Conservation (phyloP, 2,797 vertebrate species). For the Odontamblyopus rebecca region DNA sequence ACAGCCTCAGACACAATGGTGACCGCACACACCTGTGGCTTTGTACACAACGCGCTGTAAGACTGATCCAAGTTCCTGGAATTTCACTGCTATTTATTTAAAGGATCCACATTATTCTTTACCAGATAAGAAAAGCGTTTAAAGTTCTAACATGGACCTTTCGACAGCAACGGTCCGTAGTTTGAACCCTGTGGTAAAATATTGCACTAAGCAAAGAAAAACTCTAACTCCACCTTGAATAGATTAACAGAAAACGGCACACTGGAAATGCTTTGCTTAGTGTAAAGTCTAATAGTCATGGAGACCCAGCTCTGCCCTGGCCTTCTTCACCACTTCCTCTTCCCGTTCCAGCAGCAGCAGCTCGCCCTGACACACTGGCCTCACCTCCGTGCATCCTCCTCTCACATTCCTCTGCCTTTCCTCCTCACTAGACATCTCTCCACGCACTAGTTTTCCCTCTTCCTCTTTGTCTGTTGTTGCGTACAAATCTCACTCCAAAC, state of each 20-base stretch:
- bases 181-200: not conserved
- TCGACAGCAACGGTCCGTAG: conserved; percentile 22
- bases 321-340: conserved; percentile 71
- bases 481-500: not conserved
- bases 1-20: conserved; percentile 14
- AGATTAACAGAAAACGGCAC: conserved; percentile 57
- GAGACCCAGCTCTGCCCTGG: conserved; percentile 67
- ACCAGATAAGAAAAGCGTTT: not conserved
- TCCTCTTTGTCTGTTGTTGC: conserved; percentile 1
- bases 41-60: conserved; percentile 15
- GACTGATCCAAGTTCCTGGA: conserved; percentile 31
- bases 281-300: conserved; percentile 44
- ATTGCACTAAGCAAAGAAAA: not conserved
- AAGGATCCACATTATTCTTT: not conserved
- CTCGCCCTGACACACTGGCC: conserved; percentile 48
- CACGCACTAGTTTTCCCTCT: conserved; percentile 15
- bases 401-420: conserved; percentile 53
- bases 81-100: conserved; percentile 37
- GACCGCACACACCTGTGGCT: conserved; percentile 13
- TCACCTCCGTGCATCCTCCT: conserved; percentile 44
- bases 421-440: conserved; percentile 29
- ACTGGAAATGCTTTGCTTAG: conserved; percentile 4
- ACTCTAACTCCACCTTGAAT: conserved; percentile 10
- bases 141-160: conserved; percentile 9
- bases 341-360: conserved; percentile 76